Conservation (phyloP, 2,888 invertebrate genomes). For the Andrena minutula region DNA sequence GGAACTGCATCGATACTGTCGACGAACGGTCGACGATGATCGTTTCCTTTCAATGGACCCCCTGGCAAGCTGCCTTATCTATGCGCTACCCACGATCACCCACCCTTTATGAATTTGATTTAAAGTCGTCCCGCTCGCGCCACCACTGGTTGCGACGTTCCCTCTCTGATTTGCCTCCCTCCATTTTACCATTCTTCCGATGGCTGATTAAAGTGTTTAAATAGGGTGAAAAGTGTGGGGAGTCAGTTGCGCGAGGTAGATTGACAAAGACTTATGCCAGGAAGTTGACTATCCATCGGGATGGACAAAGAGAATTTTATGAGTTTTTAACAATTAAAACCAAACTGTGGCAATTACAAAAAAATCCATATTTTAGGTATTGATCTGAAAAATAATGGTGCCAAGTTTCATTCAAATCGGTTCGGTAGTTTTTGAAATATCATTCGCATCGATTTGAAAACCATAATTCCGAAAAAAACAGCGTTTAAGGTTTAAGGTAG, state of each 20-base stretch:
- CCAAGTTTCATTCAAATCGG: no score
- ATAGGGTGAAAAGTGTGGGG: slow-evolving; percentile 12
- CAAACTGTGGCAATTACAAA: no score
- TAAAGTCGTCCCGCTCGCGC: slow-evolving; percentile 43
- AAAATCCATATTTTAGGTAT: no score
- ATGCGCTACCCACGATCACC: slow-evolving; percentile 29
- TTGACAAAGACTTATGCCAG: no score
- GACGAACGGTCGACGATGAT: slow-evolving; percentile 43
- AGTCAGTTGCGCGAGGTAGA: neutral
- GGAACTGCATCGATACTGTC: slow-evolving; percentile 16
- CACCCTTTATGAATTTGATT: slow-evolving; percentile 46
- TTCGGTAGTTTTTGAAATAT: no score
- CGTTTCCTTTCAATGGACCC: slow-evolving; percentile 54
- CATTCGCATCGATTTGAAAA: no score
- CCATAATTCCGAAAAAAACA: no score
- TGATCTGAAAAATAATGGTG: no score
- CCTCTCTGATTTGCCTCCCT: neutral
- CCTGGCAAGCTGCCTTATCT: slow-evolving; percentile 60
- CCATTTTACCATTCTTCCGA: slow-evolving; percentile 24
- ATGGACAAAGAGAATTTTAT: no score
- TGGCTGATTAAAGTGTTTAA: slow-evolving; percentile 22
- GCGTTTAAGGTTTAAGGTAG: no score
- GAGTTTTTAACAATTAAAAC: no score
- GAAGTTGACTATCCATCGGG: no score
- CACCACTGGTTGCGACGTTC: slow-evolving; percentile 36